Percentiles rank a stretch among this genome's conserved stretches.
phyloP scores from a whole-genome alignment of 2,113 vertebrate species.

The Tragelaphus buxtoni region DNA sequence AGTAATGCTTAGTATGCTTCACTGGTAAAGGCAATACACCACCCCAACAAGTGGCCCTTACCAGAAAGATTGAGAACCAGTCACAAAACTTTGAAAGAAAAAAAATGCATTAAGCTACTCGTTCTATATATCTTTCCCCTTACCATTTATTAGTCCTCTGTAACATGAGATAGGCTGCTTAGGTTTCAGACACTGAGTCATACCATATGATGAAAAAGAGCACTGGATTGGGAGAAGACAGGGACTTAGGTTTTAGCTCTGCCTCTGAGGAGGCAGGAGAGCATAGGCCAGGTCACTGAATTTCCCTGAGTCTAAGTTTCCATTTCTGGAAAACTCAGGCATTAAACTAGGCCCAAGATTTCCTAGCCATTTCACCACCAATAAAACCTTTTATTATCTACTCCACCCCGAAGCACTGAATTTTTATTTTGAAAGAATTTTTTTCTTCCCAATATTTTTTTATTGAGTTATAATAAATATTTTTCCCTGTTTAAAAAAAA shows the following conservation, averaged over 20 bases:
- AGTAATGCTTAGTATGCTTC: background rate
- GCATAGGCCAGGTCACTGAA: background rate
- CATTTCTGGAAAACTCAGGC: slow-evolving; percentile 22
- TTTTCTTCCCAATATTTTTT: background rate
- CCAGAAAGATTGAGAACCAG: background rate
- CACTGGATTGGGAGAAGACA: background rate
- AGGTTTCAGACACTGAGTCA: background rate
- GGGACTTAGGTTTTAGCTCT: background rate
- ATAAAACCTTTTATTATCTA: slow-evolving; percentile 18
- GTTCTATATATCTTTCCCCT: background rate
- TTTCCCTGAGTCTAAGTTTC: background rate
- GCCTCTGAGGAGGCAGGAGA: background rate
- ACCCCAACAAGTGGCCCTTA: background rate
- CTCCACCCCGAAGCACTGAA: background rate
- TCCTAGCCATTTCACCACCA: background rate
- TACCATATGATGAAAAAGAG: background rate
- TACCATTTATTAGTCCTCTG: background rate
- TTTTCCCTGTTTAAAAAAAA: background rate
- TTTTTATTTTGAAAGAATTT: slow-evolving; percentile 28
- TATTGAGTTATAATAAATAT: background rate
- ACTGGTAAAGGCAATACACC: background rate
- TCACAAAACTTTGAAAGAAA: background rate
- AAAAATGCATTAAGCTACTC: background rate
- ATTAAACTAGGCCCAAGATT: slow-evolving; percentile 34
- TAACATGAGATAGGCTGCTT: background rate